Evolutionary conservation across 2,113 vertebrate species (phyloP).

Genomic region (human): GRCh38 chr2:239208501-239209000

Average conservation of each 20-base stretch:
- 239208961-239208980: too few relatives aligned
- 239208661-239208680: too few relatives aligned
- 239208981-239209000: too few relatives aligned
- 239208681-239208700: not conserved
- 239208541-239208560: not conserved
- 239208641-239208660: too few relatives aligned
- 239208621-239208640: fast-evolving
- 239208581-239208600: fast-evolving
- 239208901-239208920: too few relatives aligned
- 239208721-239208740: not conserved
- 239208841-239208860: not conserved
- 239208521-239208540: not conserved
- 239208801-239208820: not conserved
- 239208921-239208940: too few relatives aligned
- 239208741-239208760: not conserved
- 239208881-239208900: too few relatives aligned
- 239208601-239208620: fast-evolving
- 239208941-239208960: too few relatives aligned
- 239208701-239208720: too few relatives aligned
- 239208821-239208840: not conserved
- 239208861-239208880: not conserved
- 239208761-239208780: not conserved
- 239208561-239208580: not conserved
- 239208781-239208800: not conserved
- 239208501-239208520: not conserved